Evolutionary conservation across 2,888 invertebrate genomes (phyloP).

Genomic region (Steinernema hermaphroditum): DNA sequence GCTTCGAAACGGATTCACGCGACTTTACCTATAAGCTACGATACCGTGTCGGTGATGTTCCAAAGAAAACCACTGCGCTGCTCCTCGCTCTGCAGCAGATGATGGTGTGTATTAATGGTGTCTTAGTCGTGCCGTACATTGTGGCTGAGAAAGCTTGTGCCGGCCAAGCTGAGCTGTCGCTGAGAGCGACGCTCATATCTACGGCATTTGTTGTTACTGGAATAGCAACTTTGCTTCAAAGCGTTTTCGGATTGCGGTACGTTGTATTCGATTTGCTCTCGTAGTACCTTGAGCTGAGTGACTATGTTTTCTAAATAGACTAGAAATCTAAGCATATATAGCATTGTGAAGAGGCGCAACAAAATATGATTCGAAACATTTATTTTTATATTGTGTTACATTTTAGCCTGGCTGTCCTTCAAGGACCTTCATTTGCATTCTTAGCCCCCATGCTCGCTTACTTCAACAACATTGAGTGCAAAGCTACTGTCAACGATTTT

Average conservation of each 20-base stretch:
- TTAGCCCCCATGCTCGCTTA: slow-evolving; percentile 59
- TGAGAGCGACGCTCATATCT: slow-evolving; percentile 57
- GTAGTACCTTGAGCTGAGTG: too few relatives aligned
- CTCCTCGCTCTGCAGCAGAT: slow-evolving; percentile 52
- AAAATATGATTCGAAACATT: too few relatives aligned
- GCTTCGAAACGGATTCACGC: neutral
- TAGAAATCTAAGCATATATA: too few relatives aligned
- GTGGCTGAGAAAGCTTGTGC: slow-evolving; percentile 57
- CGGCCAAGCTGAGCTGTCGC: slow-evolving; percentile 49
- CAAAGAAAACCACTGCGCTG: slow-evolving; percentile 38
- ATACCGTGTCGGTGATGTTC: slow-evolving; percentile 30
- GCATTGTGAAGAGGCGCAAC: too few relatives aligned
- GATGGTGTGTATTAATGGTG: slow-evolving; percentile 59
- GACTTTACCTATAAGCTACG: slow-evolving; percentile 12
- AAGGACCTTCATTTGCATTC: slow-evolving; percentile 61
- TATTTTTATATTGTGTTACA: too few relatives aligned
- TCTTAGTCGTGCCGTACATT: slow-evolving; percentile 57
- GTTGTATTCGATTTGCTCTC: neutral
- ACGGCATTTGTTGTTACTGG: slow-evolving; percentile 60
- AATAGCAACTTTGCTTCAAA: slow-evolving; percentile 58
- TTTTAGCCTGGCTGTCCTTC: slow-evolving; percentile 58
- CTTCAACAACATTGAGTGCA: slow-evolving; percentile 46
- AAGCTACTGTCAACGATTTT: slow-evolving; percentile 41
- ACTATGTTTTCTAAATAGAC: too few relatives aligned
- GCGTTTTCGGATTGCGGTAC: slow-evolving; percentile 57